These are phyloP conservation scores for Melinaea marsaeus DNA, from an alignment of 2,888 invertebrate genomes.

Conservation along the genomic window DNA sequence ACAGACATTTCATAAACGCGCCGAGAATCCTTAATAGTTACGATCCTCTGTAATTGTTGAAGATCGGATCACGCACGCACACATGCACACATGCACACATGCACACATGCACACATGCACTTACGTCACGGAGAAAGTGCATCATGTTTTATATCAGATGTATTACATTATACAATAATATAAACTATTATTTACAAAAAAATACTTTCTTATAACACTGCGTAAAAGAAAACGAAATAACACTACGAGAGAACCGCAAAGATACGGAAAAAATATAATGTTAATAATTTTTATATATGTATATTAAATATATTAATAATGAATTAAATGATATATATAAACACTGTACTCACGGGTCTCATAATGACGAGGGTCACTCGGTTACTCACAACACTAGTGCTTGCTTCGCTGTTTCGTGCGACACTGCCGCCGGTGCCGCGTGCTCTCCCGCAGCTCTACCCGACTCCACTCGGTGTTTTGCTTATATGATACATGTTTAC, in stretches of 20 bases:
- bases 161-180: neutral
- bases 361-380: constrained; percentile 44
- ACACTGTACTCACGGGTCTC: constrained; percentile 67
- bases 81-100: too few relatives aligned
- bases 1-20: constrained; percentile 12
- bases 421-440: constrained; percentile 29
- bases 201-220: neutral
- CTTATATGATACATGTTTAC: constrained; percentile 41
- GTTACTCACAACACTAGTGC: constrained; percentile 53
- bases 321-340: constrained; percentile 25
- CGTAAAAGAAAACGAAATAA: too few relatives aligned
- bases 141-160: constrained; percentile 45
- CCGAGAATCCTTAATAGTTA: constrained; percentile 53
- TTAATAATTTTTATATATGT: neutral
- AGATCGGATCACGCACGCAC: constrained; percentile 52
- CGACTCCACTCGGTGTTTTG: constrained; percentile 36
- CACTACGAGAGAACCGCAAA: too few relatives aligned
- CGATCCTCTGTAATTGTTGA: constrained; percentile 50
- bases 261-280: too few relatives aligned
- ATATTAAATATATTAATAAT: constrained; percentile 5
- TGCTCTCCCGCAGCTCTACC: constrained; percentile 27
- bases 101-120: constrained; percentile 1
- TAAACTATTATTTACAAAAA: neutral
- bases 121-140: constrained; percentile 70
- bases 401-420: constrained; percentile 41